Conservation (phyloP, 2,888 invertebrate species). For the Ypsolopha scabrella region DNA sequence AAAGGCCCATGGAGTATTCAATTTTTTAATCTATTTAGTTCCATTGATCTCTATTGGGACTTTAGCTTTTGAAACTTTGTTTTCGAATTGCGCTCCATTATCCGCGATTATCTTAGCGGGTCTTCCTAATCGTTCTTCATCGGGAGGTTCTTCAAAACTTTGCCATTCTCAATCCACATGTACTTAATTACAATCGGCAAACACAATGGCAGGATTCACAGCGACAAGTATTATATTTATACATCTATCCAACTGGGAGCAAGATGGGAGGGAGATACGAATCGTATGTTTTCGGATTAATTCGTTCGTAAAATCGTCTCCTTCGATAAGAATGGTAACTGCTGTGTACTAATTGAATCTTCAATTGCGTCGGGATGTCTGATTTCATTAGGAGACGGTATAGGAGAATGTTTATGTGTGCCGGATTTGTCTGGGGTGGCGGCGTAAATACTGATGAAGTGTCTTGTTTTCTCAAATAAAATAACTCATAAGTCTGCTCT, state of each 20-base stretch:
- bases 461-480: not conserved
- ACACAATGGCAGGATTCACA: conserved; percentile 33
- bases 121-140: conserved; percentile 9
- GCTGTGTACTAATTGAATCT: conserved; percentile 69
- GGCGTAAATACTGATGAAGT: conserved; percentile 4
- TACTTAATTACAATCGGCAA: conserved; percentile 63
- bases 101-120: conserved; percentile 2
- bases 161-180: conserved; percentile 35
- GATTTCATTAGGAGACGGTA: conserved; percentile 49
- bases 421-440: conserved; percentile 11
- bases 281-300: conserved; percentile 70
- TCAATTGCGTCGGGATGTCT: conserved; percentile 65
- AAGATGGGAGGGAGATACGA: conserved; percentile 52
- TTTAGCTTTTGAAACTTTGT: not conserved
- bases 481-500: not conserved
- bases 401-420: conserved; percentile 29
- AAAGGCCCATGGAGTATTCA: conserved; percentile 1
- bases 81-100: conserved; percentile 1
- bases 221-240: conserved; percentile 6
- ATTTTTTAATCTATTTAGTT: not conserved
- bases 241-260: not conserved
- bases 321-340: conserved; percentile 66
- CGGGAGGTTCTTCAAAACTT: conserved; percentile 12
- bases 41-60: not conserved
- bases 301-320: conserved; percentile 71